A percentile compares a stretch with the other conserved stretches of the same genome.
phyloP scores from a whole-genome alignment of 2,888 invertebrate genomes.

The Drosophila histrio region DNA sequence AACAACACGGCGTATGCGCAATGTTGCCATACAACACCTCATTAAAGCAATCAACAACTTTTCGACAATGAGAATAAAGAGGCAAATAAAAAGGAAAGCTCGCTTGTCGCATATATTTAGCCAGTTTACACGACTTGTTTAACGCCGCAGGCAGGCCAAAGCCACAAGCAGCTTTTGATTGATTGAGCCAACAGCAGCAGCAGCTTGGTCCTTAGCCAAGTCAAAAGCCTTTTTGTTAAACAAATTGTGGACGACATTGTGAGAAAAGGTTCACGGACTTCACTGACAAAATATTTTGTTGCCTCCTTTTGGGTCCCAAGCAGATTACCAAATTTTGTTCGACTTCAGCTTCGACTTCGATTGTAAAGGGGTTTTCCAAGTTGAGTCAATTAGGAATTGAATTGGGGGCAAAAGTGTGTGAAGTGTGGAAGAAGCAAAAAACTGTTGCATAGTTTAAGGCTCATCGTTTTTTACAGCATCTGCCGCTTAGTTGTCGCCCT shows the following conservation, averaged over 20 bases:
- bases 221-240: constrained; percentile 78
- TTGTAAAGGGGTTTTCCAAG: constrained; percentile 33
- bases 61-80: neutral
- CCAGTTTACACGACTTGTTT: constrained; percentile 70
- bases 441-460: constrained; percentile 71
- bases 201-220: constrained; percentile 36
- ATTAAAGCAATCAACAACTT: constrained; percentile 63
- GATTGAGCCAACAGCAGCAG: constrained; percentile 55
- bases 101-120: constrained; percentile 59
- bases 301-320: neutral
- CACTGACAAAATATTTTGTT: constrained; percentile 25
- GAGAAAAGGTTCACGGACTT: constrained; percentile 49
- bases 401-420: neutral
- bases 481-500: constrained; percentile 37
- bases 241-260: constrained; percentile 67
- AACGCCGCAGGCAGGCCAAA: constrained; percentile 44
- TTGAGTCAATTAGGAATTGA: constrained; percentile 44
- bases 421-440: constrained; percentile 17
- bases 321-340: constrained; percentile 49
- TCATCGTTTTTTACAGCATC: constrained; percentile 42
- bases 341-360: constrained; percentile 36
- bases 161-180: constrained; percentile 69
- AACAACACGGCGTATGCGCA: constrained; percentile 55
- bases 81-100: neutral
- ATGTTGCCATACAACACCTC: constrained; percentile 61